Percentiles rank a stretch among this genome's conserved stretches.
These are phyloP conservation scores for Phymorhynchus buccinoides DNA, from an alignment of 1,140 invertebrate species.

Conservation along the genomic window DNA sequence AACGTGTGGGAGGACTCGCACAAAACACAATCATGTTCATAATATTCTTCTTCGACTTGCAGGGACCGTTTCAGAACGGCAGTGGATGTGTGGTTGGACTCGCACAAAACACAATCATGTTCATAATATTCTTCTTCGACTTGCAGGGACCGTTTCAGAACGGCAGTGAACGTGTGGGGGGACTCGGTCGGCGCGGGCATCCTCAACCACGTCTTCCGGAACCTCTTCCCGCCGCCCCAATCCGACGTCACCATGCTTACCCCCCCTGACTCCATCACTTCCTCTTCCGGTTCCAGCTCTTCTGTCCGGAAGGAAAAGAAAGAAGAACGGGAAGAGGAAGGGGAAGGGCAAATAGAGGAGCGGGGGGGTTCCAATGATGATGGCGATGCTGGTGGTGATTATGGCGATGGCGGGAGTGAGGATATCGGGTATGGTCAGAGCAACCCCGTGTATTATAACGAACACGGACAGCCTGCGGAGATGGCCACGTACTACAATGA, in stretches of 20 bases:
- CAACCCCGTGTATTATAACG: no score
- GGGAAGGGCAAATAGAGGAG: no score
- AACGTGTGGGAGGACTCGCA: constrained; percentile 81
- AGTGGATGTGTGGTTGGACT: constrained; percentile 79
- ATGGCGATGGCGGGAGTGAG: no score
- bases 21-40: no score
- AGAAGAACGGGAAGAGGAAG: not conserved
- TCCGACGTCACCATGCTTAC: not conserved
- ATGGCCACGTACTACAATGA: no score
- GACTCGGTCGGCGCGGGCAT: constrained; percentile 78
- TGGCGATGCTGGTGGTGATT: no score
- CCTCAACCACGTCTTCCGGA: constrained; percentile 74
- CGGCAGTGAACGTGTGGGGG: constrained; percentile 78
- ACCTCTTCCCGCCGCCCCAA: not conserved
- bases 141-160: constrained; percentile 75
- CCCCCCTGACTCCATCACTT: not conserved
- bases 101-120: no score
- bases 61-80: constrained; percentile 77
- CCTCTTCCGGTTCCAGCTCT: not conserved
- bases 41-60: no score
- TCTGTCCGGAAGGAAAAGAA: not conserved
- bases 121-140: no score
- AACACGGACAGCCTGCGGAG: no score
- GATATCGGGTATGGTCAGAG: no score
- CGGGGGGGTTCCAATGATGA: no score